Evolutionary conservation across 2,113 vertebrate genomes (phyloP).

Genomic region (Sphaerodactylus townsendi): DNA sequence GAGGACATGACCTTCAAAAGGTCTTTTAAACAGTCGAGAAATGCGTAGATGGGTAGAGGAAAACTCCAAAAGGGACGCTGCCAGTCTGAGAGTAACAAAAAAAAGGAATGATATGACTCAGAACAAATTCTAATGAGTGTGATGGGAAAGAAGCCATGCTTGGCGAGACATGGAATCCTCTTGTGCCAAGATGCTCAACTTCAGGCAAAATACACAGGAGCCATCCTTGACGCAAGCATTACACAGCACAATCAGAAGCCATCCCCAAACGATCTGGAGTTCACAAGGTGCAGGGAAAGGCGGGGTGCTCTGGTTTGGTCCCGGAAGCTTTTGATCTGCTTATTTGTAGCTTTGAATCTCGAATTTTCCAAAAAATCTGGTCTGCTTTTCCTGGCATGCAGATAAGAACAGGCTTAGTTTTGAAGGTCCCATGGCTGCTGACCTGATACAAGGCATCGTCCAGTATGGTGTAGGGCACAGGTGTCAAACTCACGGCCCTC

Average conservation of each 20-base stretch:
- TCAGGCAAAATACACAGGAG: conserved; percentile 21
- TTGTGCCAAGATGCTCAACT: conserved; percentile 5
- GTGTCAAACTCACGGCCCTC: too few species aligned
- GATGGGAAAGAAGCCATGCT: conserved; percentile 32
- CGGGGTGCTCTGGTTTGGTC: too few species aligned
- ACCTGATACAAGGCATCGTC: too few species aligned
- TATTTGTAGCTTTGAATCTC: too few species aligned
- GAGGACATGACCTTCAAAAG: too few species aligned
- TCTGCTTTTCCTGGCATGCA: too few species aligned
- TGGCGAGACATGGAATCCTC: conserved; percentile 22
- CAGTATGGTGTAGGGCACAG: too few species aligned
- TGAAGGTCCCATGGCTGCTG: too few species aligned
- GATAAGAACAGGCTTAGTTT: too few species aligned
- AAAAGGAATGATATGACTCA: conserved; percentile 3
- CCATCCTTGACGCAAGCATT: background rate
- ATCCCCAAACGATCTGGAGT: conserved; percentile 26
- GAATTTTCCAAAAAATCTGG: too few species aligned
- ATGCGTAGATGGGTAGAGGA: background rate
- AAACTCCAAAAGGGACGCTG: conserved; percentile 19
- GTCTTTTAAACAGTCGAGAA: background rate
- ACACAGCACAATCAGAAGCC: background rate
- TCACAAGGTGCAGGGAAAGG: conserved; percentile 1
- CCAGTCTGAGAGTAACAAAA: background rate
- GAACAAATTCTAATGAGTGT: background rate
- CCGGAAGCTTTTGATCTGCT: too few species aligned